phyloP scores from a whole-genome alignment of 37 sponge, comb jelly and placozoan genomes.

The Axinella damicornis region DNA sequence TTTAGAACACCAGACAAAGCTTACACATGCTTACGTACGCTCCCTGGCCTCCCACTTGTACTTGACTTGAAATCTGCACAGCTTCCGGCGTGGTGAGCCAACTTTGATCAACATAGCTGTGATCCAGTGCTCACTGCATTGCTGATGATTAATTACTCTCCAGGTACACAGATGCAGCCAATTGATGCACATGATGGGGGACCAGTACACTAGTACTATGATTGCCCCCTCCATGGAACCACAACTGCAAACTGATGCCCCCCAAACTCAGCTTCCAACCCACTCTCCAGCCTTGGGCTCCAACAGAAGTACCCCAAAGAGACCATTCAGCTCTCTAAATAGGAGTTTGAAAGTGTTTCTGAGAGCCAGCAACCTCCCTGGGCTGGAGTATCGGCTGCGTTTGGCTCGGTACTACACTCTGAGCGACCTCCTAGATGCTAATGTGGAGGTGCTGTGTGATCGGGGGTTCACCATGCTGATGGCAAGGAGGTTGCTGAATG shows the following conservation, averaged over 20 bases:
- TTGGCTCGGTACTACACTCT: constrained; percentile 51
- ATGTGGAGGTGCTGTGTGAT: constrained; percentile 18
- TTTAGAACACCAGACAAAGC: too few relatives aligned
- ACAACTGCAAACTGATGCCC: background rate
- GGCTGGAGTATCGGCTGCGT: constrained; percentile 59
- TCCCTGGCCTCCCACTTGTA: too few relatives aligned
- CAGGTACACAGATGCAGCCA: too few relatives aligned
- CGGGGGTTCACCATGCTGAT: constrained; percentile 52
- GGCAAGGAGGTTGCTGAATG: constrained; percentile 38
- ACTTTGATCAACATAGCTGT: too few relatives aligned
- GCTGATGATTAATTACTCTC: too few relatives aligned
- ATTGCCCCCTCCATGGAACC: background rate
- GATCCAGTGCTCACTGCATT: too few relatives aligned
- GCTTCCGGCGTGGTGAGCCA: too few relatives aligned
- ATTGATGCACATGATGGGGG: background rate
- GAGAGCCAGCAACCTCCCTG: constrained; percentile 45
- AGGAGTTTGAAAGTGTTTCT: constrained; percentile 51
- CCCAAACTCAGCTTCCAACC: background rate
- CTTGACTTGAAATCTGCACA: too few relatives aligned
- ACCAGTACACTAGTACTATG: background rate
- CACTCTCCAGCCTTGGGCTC: background rate
- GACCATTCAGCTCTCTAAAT: constrained; percentile 14
- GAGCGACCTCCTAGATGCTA: constrained; percentile 24
- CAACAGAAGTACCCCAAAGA: background rate
- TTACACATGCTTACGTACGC: too few relatives aligned